Base-by-base conservation (phyloP, 2,113 vertebrate genomes). In the Lagopus muta region DNA sequence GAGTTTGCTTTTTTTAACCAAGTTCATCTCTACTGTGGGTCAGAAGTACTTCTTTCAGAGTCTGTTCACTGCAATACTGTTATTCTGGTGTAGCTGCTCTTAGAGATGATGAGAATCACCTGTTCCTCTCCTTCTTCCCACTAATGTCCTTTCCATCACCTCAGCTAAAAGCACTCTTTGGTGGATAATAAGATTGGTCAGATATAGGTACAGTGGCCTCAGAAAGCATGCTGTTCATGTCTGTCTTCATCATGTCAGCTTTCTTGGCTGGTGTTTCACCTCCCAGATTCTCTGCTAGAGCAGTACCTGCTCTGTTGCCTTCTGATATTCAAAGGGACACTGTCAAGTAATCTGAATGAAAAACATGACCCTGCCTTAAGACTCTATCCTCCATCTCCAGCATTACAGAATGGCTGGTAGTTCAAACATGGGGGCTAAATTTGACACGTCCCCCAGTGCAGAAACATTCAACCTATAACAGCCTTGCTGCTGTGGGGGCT, bases 151-250 rank as follows among this genome's bases (percentile, higher is more conserved):
- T 86, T 47, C 74, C 76, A 57, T 81, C 66, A 30, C 58, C 32
- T 92, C 86, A 85, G 86, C 77, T 82, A 79, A 94, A 89, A 97
- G 91, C 76, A 91, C 60, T 96, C 89, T 96, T 96, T 95, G 94
- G 94, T 94, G 90, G 91, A 88, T 47, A 91, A 67, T 91, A 79
- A 75, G 73, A 72, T 78, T 85, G 93, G 75, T 80, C 91, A 96
- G 84, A 75, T 75, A 93, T 85, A 89, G 64, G 72, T 84, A 81
- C 34, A 84, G 78, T 83, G 88, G 69, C 61, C 86, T 93, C 72
- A 89, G 69, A 85, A 94, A 66, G 70, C 86, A 86, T 70, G 70
- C 54, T 89, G 92, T 77, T 82, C 72, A 55, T 43, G 52, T 21
- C 67, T 71, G 48, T 88, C 89, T 79, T 86, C 87, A 85, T 55